Base-by-base conservation (phyloP, 2,888 invertebrate species). In the Philereme transversata region DNA sequence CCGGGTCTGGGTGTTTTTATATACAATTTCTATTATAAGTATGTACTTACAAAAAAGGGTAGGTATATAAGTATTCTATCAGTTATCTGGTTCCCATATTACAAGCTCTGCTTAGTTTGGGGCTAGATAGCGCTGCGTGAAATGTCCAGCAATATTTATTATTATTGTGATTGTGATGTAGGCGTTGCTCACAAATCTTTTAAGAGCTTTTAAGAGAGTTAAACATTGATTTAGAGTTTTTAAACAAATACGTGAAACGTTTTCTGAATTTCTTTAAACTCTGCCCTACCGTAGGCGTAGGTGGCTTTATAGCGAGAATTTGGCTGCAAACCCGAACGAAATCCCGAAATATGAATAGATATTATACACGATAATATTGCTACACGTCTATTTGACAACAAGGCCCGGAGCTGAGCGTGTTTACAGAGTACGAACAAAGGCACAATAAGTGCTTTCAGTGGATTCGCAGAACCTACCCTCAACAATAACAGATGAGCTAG, bases 401-500 rank as follows among this genome's bases (percentile, higher is more conserved):
- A 54, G 51, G 34, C 62, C 62, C 62, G 75, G 73, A 71, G 73
- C 78, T 72, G 75, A 68, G 64, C 72, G 70, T 71, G 80, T 83
- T 84, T 83, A 80, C 75, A 72, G 68, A 69, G 68, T 68, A 67
- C 73, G 64, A 73, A 83, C 81, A 77, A 82, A 81, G 75, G 80
- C 73, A 82, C 82, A 81, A 81, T 81, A 81, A 78, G 73, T 73
- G 81, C 76, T 82, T 80, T 77, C 76, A 81, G 70, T 65, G 76
- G 74, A 75, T 82, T 79, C 79, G 76, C 67, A 81, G 81, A 80
- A 84, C 10, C 56, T 60, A 56, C 58, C 81, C 78, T 70, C 76
- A 79, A 85, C 82, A 86, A 87, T 84, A 83, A 82, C 84, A 81
- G 75, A 81, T 75, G 74, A 76, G 74, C 75, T 75, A 71, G 67